phyloP scores from a whole-genome alignment of 2,113 vertebrate genomes.

The Oenanthe oenanthe region DNA sequence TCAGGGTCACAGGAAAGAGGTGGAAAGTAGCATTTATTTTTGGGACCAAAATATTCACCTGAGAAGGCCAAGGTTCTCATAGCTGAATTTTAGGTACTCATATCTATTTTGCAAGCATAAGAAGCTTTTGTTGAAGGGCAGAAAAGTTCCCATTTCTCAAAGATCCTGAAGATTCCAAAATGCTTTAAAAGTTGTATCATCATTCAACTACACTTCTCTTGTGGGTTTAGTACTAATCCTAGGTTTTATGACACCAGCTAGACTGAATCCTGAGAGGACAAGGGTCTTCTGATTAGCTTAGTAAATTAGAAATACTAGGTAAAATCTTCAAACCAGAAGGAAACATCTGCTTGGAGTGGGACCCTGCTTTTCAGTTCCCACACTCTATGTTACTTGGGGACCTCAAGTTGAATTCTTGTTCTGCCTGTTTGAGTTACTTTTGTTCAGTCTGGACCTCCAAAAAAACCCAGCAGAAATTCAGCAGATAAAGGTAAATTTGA shows the following conservation, averaged over 20 bases:
- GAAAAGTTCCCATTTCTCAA: neutral
- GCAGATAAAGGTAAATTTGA: neutral
- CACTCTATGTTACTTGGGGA: neutral
- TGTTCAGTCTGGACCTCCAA: neutral
- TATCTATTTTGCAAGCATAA: neutral
- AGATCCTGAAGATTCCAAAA: neutral
- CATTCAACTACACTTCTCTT: neutral
- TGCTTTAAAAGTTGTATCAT: neutral
- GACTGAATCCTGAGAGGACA: neutral
- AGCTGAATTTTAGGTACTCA: neutral
- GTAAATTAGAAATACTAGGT: neutral
- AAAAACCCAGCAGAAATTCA: neutral
- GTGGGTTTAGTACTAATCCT: neutral
- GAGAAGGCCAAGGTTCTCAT: neutral
- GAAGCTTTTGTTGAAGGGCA: neutral
- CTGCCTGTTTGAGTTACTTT: neutral
- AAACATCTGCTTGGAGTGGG: neutral
- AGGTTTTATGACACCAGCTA: neutral
- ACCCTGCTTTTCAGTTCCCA: neutral
- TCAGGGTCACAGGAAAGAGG: slow-evolving; percentile 19
- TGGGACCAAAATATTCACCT: neutral
- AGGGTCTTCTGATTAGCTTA: neutral
- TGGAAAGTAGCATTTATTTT: neutral
- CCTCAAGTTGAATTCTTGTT: neutral
- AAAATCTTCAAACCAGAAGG: neutral